These are phyloP conservation scores for Aphrophora alni DNA, from an alignment of 2,888 invertebrate species.

Conservation along the genomic window DNA sequence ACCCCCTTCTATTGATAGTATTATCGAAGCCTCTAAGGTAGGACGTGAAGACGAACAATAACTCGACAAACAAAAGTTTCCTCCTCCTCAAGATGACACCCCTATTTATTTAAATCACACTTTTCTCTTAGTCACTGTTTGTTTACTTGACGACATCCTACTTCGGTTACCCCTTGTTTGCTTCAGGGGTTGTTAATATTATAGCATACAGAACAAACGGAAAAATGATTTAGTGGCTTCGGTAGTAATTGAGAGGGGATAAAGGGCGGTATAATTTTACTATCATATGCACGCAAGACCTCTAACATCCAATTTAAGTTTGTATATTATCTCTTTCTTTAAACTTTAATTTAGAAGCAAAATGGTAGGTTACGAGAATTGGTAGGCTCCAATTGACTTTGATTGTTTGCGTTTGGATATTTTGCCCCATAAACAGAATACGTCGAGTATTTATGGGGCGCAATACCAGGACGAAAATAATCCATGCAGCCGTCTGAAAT, in stretches of 20 bases:
- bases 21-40: background rate
- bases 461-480: no score
- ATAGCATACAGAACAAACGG: background rate
- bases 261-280: no score
- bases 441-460: no score
- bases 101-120: background rate
- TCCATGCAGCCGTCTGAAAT: no score
- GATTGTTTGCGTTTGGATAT: no score
- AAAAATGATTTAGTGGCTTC: slow-evolving; percentile 1
- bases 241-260: background rate
- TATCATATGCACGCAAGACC: no score
- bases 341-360: no score
- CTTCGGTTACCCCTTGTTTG: background rate
- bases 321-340: no score
- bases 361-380: no score
- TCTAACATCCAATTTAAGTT: no score
- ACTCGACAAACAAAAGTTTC: background rate
- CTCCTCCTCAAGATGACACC: background rate
- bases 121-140: background rate
- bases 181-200: background rate
- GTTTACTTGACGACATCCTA: background rate
- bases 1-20: background rate
- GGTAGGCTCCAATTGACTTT: no score
- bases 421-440: no score
- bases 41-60: background rate